phyloP scores from a whole-genome alignment of 1,140 invertebrate genomes.

The Lerema accius region DNA sequence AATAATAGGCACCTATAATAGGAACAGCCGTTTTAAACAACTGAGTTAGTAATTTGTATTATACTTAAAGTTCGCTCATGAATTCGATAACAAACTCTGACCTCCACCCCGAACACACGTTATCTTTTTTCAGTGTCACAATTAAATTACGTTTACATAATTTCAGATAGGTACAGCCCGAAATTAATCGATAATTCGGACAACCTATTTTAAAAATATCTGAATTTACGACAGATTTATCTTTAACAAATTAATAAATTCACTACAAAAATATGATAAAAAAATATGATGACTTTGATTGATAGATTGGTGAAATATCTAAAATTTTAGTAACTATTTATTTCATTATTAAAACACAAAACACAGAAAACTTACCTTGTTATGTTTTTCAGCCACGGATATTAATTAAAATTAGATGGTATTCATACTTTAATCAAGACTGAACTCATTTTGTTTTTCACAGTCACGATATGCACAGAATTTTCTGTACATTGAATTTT shows the following conservation, averaged over 20 bases:
- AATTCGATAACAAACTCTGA: slow-evolving; percentile 8
- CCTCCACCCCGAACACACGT: slow-evolving; percentile 1
- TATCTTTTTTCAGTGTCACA: slow-evolving; percentile 17
- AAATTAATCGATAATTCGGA: slow-evolving; percentile 19
- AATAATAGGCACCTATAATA: no score
- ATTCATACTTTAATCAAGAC: slow-evolving; percentile 14
- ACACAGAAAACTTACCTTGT: slow-evolving; percentile 24
- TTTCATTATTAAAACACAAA: not conserved
- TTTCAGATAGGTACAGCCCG: not conserved
- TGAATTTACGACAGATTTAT: not conserved
- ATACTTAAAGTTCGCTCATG: not conserved
- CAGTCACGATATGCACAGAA: slow-evolving; percentile 48
- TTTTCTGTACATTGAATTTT: slow-evolving; percentile 57
- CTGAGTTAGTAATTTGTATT: no score
- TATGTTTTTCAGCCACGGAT: slow-evolving; percentile 1
- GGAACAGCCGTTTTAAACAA: no score
- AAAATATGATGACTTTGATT: slow-evolving; percentile 20
- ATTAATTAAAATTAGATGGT: slow-evolving; percentile 20
- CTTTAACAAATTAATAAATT: not conserved
- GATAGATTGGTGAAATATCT: slow-evolving; percentile 3
- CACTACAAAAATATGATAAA: not conserved
- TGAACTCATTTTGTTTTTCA: slow-evolving; percentile 49
- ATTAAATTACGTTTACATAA: slow-evolving; percentile 19
- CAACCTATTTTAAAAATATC: slow-evolving; percentile 7
- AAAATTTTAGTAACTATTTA: slow-evolving; percentile 4